Evolutionary conservation across 2,888 invertebrate genomes (phyloP), one percentile per base, ranked within the genome.

Genomic region (Acanthosoma haemorrhoidale): DNA sequence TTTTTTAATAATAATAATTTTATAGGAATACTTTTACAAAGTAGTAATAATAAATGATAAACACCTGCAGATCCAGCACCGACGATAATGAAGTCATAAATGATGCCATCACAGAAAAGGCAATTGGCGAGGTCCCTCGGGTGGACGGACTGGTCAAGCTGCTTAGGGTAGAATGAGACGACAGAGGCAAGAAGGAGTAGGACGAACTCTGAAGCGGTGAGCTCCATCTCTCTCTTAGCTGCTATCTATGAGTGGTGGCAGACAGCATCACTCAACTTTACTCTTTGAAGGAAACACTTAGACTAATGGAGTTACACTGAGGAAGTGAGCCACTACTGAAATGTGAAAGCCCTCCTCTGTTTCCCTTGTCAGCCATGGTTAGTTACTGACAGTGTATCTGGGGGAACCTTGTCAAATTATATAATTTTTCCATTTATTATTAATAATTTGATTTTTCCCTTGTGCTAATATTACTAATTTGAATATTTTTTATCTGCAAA

Each of bases 21-120:
- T n/a, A n/a, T n/a, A n/a, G n/a, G n/a, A n/a, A n/a, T n/a, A n/a
- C n/a, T n/a, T n/a, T n/a, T n/a, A n/a, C n/a, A n/a, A n/a, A n/a
- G n/a, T n/a, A n/a, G n/a, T n/a, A n/a, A n/a, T n/a, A n/a, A n/a
- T n/a, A n/a, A n/a, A n/a, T n/a, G n/a, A n/a, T n/a, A n/a, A n/a
- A n/a, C n/a, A 67, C 67, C 67, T 67, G 67, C 67, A 15, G 67
- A 67, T 8, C 67, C 67, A 13, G 67, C 67, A 13, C 67, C 67
- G 11, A 67, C 67, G 18, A 67, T 51, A 31, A 67, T 67, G 6
- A 67, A 67, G 36, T 67, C 67, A 11, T 32, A 67, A 18, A 67
- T 31, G 16, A 67, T 67, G 21, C 11, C 13, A 15, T 67, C 67
- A 5, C 67, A 67, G 36, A 67, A n/a, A 6, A 13, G 13, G 41